Base-by-base conservation (phyloP, 2,113 vertebrate species). In the Dinomys branickii region DNA sequence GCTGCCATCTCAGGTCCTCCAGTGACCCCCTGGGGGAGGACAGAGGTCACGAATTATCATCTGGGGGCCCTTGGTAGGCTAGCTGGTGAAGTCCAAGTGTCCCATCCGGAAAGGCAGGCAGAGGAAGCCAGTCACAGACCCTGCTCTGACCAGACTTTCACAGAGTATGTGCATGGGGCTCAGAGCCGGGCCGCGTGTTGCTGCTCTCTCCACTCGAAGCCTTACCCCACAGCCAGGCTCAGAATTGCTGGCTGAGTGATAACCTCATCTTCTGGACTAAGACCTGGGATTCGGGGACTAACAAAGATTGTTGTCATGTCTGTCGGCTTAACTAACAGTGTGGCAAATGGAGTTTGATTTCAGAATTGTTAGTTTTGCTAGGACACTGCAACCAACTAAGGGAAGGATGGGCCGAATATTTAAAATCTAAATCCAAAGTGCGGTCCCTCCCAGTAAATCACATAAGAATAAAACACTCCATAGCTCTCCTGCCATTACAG, bases 341-440 rank as follows among this genome's bases (percentile, higher is more conserved):
- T 89, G 82, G 35, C 93, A 82, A 77, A 75, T 80, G 96, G 65
- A 71, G 17, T 50, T 81, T 73, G 85, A 77, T 56, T 86, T 94
- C 75, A 56, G 85, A 94, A 89, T 80, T 17, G 61, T 50, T 47
- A 83, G 41, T 17, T 73, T 86, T 96, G 86, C 75, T 44, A 89
- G 87, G 89, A 89, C 80, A 84, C 81, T 61, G 58, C 50, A 58
- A 94, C 47, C 88, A 86, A 33, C 33, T 16, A 56, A 75, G 38
- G 75, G 41, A 86, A 87, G 67, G 61, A 71, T 26, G 35, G 75
- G 44, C 12, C 24, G 80, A 61, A 38, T 65, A 61, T n/a, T 85
- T 61, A 50, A 80, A 47, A 91, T 35, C 56, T 90, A 77, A 83
- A 35, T 50, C 5, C 61, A 80, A 59, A 84, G 50, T 30, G 3